Evolutionary conservation across 1,140 invertebrate species (phyloP).

Genomic region (Hyphantria cunea): DNA sequence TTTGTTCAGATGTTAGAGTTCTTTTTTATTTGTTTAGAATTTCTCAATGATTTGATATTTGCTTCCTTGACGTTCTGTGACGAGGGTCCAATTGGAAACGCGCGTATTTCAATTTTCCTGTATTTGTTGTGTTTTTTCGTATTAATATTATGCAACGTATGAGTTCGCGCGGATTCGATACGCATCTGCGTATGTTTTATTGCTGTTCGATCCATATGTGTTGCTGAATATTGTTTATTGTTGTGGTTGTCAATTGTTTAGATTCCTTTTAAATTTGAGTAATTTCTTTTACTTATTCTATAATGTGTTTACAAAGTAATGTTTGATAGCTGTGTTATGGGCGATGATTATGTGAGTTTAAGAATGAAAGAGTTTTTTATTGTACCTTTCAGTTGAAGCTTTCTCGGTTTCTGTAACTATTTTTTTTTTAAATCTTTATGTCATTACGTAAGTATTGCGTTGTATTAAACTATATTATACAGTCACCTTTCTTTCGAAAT

Average conservation of each 20-base stretch:
- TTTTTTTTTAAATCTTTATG: no score
- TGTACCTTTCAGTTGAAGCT: no score
- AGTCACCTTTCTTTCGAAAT: no score
- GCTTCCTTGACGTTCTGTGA: constrained; percentile 22
- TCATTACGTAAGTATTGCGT: no score
- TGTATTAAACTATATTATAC: no score
- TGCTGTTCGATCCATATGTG: constrained; percentile 43
- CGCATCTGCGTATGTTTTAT: constrained; percentile 66
- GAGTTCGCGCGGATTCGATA: constrained; percentile 53
- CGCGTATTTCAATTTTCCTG: constrained; percentile 60
- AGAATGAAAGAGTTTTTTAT: no score
- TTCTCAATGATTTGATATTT: constrained; percentile 10
- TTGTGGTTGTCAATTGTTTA: background rate
- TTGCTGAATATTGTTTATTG: constrained; percentile 9
- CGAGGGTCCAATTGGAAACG: constrained; percentile 29
- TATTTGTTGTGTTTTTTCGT: constrained; percentile 59
- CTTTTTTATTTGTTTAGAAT: constrained; percentile 7
- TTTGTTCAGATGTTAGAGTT: background rate
- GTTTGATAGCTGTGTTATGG: no score
- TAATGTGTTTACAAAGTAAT: no score
- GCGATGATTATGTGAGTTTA: no score
- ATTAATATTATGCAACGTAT: constrained; percentile 62
- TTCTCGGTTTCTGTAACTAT: no score
- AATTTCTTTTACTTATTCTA: no score
- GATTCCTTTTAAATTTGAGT: background rate